phyloP scores from a whole-genome alignment of 2,888 invertebrate genomes.

The Geophilus truncorum region DNA sequence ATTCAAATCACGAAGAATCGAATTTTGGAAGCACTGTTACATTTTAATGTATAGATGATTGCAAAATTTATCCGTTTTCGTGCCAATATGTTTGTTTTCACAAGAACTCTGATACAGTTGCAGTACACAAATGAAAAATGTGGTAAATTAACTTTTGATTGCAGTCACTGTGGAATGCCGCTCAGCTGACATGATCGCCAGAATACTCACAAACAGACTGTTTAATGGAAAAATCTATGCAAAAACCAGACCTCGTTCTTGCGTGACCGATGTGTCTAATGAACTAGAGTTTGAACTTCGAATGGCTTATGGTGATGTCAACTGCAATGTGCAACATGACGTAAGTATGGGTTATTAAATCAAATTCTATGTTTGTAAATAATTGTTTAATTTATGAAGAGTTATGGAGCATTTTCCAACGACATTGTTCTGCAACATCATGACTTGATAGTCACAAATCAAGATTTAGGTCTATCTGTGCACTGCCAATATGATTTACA shows the following conservation, averaged over 20 bases:
- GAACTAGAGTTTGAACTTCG: constrained; percentile 84
- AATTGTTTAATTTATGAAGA: constrained; percentile 44
- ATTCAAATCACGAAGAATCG: neutral
- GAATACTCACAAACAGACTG: constrained; percentile 82
- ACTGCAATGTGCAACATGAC: constrained; percentile 86
- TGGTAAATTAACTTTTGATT: too few relatives aligned
- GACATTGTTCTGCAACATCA: constrained; percentile 89
- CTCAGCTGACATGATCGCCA: constrained; percentile 81
- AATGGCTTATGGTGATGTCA: constrained; percentile 87
- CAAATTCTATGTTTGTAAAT: too few relatives aligned
- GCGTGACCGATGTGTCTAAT: constrained; percentile 80
- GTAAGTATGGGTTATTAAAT: too few relatives aligned
- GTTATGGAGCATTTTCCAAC: constrained; percentile 78
- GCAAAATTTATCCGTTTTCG: too few relatives aligned
- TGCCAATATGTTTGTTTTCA: too few relatives aligned
- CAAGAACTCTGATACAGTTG: too few relatives aligned
- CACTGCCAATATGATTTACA: constrained; percentile 91
- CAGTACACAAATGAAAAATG: too few relatives aligned
- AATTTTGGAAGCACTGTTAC: too few relatives aligned
- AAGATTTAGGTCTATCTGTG: constrained; percentile 85
- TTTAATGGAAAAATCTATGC: constrained; percentile 94
- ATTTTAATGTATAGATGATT: too few relatives aligned
- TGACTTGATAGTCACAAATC: constrained; percentile 89
- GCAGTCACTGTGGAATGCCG: constrained; percentile 65
- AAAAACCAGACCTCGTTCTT: constrained; percentile 87